Percentiles rank a stretch among this genome's conserved stretches.
These are phyloP conservation scores for Andrena praecox DNA, from an alignment of 2,888 invertebrate species.

Conservation along the genomic window DNA sequence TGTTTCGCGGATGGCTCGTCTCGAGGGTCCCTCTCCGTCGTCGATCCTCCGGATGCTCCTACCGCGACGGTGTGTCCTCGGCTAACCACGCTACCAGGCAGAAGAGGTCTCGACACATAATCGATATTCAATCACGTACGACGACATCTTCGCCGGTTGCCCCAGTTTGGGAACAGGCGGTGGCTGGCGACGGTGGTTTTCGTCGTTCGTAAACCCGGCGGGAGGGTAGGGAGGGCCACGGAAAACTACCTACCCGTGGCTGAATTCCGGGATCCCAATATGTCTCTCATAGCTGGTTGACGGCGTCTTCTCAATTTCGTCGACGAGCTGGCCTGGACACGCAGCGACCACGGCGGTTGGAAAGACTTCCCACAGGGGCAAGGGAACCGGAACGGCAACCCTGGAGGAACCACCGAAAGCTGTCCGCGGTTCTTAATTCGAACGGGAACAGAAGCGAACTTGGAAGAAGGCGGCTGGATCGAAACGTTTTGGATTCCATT, in stretches of 20 bases:
- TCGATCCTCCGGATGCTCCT: constrained; percentile 39
- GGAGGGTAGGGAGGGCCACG: not conserved
- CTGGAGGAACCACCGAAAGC: not conserved
- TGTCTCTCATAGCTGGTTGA: constrained; percentile 57
- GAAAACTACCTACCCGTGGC: constrained; percentile 18
- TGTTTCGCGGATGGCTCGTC: constrained; percentile 27
- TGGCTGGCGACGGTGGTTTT: constrained; percentile 43
- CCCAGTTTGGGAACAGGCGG: constrained; percentile 65
- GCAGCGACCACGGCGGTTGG: constrained; percentile 21
- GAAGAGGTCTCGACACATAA: constrained; percentile 71
- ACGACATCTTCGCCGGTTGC: constrained; percentile 66
- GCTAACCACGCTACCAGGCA: constrained; percentile 58
- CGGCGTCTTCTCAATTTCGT: constrained; percentile 59
- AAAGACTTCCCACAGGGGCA: constrained; percentile 7
- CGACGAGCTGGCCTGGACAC: constrained; percentile 10
- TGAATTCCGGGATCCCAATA: constrained; percentile 67
- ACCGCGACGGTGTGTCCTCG: constrained; percentile 41
- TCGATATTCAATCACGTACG: constrained; percentile 78
- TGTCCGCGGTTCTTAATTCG: not conserved
- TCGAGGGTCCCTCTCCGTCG: constrained; percentile 30
- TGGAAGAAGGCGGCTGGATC: no score
- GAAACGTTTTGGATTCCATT: not conserved
- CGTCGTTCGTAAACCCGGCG: constrained; percentile 34
- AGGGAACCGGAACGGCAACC: constrained; percentile 16
- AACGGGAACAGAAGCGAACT: not conserved